Evolutionary conservation across 2,888 invertebrate species (phyloP).

Genomic region (Tholera decimalis): DNA sequence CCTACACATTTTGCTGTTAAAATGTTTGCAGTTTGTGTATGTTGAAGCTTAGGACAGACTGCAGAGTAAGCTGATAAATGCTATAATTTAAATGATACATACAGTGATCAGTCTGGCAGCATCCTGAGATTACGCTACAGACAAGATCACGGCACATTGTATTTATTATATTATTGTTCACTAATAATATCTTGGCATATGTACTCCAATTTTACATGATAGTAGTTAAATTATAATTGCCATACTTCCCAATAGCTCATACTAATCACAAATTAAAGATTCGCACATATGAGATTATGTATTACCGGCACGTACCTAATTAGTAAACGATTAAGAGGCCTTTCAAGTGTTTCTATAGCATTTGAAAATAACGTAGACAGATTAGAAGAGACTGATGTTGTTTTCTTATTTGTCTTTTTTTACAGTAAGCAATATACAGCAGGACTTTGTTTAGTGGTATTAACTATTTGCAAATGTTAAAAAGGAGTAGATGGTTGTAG

Average conservation of each 20-base stretch:
- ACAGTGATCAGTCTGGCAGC: slow-evolving; percentile 23
- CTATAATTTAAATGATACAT: slow-evolving; percentile 63
- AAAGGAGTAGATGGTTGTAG: slow-evolving; percentile 61
- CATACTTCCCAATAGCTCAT: slow-evolving; percentile 30
- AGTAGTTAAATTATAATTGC: slow-evolving; percentile 38
- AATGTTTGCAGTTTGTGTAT: slow-evolving; percentile 38
- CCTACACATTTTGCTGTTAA: not conserved
- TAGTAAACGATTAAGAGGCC: slow-evolving; percentile 65
- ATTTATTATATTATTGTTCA: slow-evolving; percentile 36
- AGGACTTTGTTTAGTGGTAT: slow-evolving; percentile 56
- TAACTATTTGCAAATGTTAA: slow-evolving; percentile 58
- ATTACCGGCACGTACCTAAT: slow-evolving; percentile 64
- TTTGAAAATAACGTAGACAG: slow-evolving; percentile 63
- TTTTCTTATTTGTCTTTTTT: slow-evolving; percentile 63
- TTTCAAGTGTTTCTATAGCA: slow-evolving; percentile 62
- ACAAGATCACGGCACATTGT: slow-evolving; percentile 29
- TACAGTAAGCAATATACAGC: slow-evolving; percentile 62
- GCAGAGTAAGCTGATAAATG: slow-evolving; percentile 50
- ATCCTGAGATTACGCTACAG: slow-evolving; percentile 2
- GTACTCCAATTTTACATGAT: slow-evolving; percentile 42
- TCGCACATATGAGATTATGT: slow-evolving; percentile 57
- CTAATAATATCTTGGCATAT: slow-evolving; percentile 29
- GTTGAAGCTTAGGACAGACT: slow-evolving; percentile 25
- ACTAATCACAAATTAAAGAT: slow-evolving; percentile 35
- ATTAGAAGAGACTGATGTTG: slow-evolving; percentile 71